A percentile compares a stretch with the other conserved stretches of the same genome.
Conservation (phyloP, 2,888 invertebrate species). For the Exocentrus adspersus region DNA sequence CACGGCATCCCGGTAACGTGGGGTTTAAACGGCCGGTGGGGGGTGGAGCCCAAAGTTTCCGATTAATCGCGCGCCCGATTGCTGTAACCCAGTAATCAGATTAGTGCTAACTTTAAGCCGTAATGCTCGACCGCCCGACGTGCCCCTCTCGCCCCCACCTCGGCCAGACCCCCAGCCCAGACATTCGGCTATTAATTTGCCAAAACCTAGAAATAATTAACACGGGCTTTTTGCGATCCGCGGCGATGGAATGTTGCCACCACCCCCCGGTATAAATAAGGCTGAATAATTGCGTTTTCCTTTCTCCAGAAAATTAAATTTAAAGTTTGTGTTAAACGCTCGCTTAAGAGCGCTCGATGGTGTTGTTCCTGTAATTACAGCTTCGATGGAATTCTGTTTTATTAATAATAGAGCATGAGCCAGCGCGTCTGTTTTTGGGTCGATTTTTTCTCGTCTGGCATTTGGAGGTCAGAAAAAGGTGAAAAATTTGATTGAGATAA, state of each 20-base stretch:
- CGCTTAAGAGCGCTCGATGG: background rate
- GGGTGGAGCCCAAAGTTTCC: slow-evolving; percentile 38
- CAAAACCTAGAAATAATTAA: slow-evolving; percentile 24
- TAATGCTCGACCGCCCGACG: slow-evolving; percentile 19
- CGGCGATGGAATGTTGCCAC: slow-evolving; percentile 7
- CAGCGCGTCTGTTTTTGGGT: too few species aligned
- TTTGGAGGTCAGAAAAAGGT: too few species aligned
- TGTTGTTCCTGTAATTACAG: background rate
- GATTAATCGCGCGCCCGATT: slow-evolving; percentile 45
- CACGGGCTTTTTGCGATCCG: slow-evolving; percentile 52
- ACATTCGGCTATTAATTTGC: slow-evolving; percentile 28
- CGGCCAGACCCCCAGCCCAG: slow-evolving; percentile 18
- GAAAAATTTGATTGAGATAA: too few species aligned
- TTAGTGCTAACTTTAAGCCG: slow-evolving; percentile 39
- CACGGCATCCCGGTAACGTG: slow-evolving; percentile 11
- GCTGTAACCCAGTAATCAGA: slow-evolving; percentile 44
- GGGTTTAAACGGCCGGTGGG: slow-evolving; percentile 18
- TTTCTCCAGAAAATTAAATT: slow-evolving; percentile 17
- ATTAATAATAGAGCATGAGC: too few species aligned
- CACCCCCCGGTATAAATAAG: slow-evolving; percentile 1
- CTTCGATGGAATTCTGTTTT: background rate
- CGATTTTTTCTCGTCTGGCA: too few species aligned
- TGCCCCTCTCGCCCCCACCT: background rate
- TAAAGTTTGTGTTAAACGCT: slow-evolving; percentile 3
- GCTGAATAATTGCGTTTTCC: slow-evolving; percentile 6